phyloP scores from a whole-genome alignment of 2,113 vertebrate genomes.

The Apteryx owenii region DNA sequence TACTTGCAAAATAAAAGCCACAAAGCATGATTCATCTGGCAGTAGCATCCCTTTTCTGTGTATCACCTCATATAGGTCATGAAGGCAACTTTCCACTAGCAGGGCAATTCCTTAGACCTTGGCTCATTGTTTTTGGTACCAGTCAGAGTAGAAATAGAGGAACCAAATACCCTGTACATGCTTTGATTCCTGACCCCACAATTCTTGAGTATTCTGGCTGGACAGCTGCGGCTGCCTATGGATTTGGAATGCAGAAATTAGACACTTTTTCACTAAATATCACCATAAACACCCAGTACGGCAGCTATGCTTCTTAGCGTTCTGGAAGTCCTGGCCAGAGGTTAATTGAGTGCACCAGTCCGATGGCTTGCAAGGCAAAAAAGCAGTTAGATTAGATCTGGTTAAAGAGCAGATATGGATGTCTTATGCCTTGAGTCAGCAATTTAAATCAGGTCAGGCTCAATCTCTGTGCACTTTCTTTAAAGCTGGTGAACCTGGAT shows the following conservation, averaged over 20 bases:
- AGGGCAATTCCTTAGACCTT: neutral
- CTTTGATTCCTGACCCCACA: neutral
- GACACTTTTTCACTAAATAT: neutral
- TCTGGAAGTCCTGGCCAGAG: neutral
- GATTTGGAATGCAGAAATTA: neutral
- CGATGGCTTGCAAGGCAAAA: neutral
- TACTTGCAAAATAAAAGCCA: neutral
- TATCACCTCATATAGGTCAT: neutral
- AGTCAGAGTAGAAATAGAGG: neutral
- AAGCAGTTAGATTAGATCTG: neutral
- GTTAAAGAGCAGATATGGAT: neutral
- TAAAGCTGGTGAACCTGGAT: neutral
- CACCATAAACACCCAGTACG: neutral
- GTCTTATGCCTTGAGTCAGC: neutral
- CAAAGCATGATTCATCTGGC: neutral
- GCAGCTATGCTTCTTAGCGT: neutral
- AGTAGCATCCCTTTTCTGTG: neutral
- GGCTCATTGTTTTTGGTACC: neutral
- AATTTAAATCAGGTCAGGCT: neutral
- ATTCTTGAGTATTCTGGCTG: neutral
- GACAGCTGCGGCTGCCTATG: neutral
- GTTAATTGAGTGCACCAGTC: neutral
- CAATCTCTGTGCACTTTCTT: neutral
- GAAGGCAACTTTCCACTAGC: neutral
- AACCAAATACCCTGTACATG: fast-evolving